Percentiles rank a stretch among this genome's conserved stretches.
Evolutionary conservation across 2,113 vertebrate genomes (phyloP).

Genomic region (Hydropotes inermis): DNA sequence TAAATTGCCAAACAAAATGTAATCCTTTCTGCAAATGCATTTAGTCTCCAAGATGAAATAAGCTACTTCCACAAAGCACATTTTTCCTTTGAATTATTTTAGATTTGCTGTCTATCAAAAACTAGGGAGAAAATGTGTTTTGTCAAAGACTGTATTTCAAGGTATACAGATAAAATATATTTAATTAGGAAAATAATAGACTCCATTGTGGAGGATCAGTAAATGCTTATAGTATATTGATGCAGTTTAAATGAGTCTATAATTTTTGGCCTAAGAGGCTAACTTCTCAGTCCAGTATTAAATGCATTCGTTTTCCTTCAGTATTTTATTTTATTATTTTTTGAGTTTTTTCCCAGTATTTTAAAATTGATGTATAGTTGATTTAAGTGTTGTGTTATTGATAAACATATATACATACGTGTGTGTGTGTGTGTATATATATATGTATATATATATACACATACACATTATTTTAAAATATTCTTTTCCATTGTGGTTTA

Average conservation of each 20-base stretch:
- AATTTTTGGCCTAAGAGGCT: background rate
- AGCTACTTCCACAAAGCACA: conserved; percentile 75
- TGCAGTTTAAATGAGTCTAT: conserved; percentile 18
- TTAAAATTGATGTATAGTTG: background rate
- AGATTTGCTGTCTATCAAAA: conserved; percentile 81
- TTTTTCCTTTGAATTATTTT: conserved; percentile 81
- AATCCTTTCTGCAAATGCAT: conserved; percentile 81
- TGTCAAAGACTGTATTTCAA: conserved; percentile 70
- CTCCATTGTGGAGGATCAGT: background rate
- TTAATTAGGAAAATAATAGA: conserved; percentile 63
- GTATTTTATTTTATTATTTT: background rate
- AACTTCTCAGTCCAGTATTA: background rate
- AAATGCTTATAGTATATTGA: conserved; percentile 32
- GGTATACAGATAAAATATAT: conserved; percentile 65
- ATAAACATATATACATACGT: background rate
- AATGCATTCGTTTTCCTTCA: background rate
- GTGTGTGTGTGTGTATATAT: background rate
- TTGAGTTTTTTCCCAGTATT: background rate
- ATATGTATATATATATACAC: background rate
- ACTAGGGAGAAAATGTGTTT: conserved; percentile 66
- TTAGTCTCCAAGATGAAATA: conserved; percentile 81
- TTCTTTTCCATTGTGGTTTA: background rate
- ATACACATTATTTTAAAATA: background rate
- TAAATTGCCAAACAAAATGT: conserved; percentile 85
- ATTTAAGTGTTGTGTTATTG: background rate